Evolutionary conservation across 2,797 vertebrate species (phyloP).

Genomic region (Myripristis jacobus): DNA sequence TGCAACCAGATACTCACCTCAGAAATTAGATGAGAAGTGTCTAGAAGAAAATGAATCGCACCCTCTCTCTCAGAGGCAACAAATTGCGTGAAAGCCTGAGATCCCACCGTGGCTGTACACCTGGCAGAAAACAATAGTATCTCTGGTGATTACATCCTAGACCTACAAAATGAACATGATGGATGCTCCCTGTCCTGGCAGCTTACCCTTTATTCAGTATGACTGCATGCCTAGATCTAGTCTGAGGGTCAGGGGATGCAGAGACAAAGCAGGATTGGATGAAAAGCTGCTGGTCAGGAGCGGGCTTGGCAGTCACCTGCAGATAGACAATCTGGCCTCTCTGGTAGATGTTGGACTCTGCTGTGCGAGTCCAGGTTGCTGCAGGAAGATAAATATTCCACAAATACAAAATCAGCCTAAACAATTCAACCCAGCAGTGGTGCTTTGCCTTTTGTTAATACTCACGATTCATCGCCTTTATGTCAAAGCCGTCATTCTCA

Average conservation of each 20-base stretch:
- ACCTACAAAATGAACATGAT: not conserved
- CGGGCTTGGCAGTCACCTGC: slow-evolving; percentile 60
- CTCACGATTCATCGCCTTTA: slow-evolving; percentile 74
- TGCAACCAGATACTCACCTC: slow-evolving; percentile 48
- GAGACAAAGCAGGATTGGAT: slow-evolving; percentile 77
- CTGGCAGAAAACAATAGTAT: slow-evolving; percentile 45
- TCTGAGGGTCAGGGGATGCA: slow-evolving; percentile 46
- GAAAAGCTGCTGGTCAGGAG: slow-evolving; percentile 65
- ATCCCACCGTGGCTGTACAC: slow-evolving; percentile 61
- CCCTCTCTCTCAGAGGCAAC: slow-evolving; percentile 40
- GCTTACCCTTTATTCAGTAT: slow-evolving; percentile 79
- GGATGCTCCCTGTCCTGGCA: not conserved
- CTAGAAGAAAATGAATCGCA: slow-evolving; percentile 68
- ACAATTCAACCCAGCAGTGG: accelerated
- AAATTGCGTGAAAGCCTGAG: slow-evolving; percentile 55
- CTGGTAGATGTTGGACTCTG: slow-evolving; percentile 60
- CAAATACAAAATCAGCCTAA: not conserved
- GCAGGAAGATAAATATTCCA: slow-evolving; percentile 1
- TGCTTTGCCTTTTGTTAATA: accelerated
- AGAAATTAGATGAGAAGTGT: slow-evolving; percentile 65
- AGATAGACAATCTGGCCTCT: slow-evolving; percentile 71
- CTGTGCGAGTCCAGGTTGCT: slow-evolving; percentile 70
- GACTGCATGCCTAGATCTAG: slow-evolving; percentile 49
- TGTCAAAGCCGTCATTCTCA: slow-evolving; percentile 22
- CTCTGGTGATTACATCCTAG: not conserved